These are phyloP conservation scores for Dipus sagitta DNA, from an alignment of 2,797 vertebrate species.

Conservation along the genomic window DNA sequence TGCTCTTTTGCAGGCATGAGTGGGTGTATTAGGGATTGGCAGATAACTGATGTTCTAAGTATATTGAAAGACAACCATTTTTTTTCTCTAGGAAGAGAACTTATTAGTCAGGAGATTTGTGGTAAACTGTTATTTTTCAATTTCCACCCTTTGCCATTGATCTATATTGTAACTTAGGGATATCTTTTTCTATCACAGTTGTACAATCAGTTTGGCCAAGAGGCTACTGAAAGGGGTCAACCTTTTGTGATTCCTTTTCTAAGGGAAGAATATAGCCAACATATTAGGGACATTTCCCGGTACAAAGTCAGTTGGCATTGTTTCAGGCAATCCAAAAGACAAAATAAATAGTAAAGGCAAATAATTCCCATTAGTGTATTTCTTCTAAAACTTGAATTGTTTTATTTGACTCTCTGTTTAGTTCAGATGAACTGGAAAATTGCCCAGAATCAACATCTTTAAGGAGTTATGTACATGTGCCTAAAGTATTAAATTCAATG, in stretches of 20 bases:
- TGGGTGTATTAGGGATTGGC: not conserved
- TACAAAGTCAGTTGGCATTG: conserved; percentile 13
- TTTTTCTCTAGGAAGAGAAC: not conserved
- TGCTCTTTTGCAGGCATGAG: conserved; percentile 40
- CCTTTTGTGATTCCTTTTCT: not conserved
- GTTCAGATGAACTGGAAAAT: conserved; percentile 63
- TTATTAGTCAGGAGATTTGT: conserved; percentile 2
- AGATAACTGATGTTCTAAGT: conserved; percentile 1
- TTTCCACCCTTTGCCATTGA: not conserved
- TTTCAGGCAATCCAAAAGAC: conserved; percentile 21
- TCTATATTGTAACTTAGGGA: not conserved
- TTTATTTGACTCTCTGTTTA: conserved; percentile 55
- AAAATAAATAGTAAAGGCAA: conserved; percentile 54
- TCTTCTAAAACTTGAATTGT: conserved; percentile 1
- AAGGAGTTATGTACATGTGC: conserved; percentile 19
- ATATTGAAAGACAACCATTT: conserved; percentile 28
- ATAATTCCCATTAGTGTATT: conserved; percentile 56
- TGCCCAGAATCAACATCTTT: conserved; percentile 43
- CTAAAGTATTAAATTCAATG: conserved; percentile 56
- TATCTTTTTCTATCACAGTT: conserved; percentile 38
- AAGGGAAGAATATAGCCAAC: conserved; percentile 32
- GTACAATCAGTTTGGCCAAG: conserved; percentile 29
- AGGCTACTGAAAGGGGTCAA: not conserved
- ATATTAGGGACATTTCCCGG: conserved; percentile 15
- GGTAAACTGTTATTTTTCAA: not conserved